These are phyloP conservation scores for Hypselothyrea guttata DNA, from an alignment of 2,888 invertebrate genomes.

Conservation along the genomic window DNA sequence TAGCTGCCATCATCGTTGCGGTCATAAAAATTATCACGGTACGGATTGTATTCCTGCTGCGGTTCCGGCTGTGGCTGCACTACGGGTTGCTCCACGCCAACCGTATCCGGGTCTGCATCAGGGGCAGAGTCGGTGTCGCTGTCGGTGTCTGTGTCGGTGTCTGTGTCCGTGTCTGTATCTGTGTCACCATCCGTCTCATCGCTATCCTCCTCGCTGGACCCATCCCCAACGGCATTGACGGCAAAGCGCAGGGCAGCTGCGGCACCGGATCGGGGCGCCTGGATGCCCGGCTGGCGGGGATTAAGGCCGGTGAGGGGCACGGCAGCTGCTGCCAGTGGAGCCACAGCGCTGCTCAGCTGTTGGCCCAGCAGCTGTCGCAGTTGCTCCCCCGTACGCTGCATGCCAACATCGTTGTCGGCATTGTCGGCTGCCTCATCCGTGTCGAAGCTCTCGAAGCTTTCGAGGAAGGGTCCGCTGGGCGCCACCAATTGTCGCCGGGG, in stretches of 20 bases:
- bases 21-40: slow-evolving; percentile 66
- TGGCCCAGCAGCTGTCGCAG: slow-evolving; percentile 46
- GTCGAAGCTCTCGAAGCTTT: slow-evolving; percentile 62
- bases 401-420: slow-evolving; percentile 1
- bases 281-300: slow-evolving; percentile 47
- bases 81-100: slow-evolving; percentile 7
- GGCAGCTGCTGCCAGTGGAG: slow-evolving; percentile 36
- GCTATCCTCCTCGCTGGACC: slow-evolving; percentile 44
- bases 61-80: background rate
- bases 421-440: slow-evolving; percentile 5
- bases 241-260: slow-evolving; percentile 41
- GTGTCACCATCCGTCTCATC: slow-evolving; percentile 22
- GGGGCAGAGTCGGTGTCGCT: background rate
- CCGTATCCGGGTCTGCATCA: slow-evolving; percentile 5
- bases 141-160: slow-evolving; percentile 2
- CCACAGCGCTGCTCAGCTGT: slow-evolving; percentile 51
- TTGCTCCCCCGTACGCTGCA: slow-evolving; percentile 30
- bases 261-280: slow-evolving; percentile 42
- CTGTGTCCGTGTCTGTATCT: slow-evolving; percentile 1
- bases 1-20: slow-evolving; percentile 65
- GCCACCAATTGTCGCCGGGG: slow-evolving; percentile 39
- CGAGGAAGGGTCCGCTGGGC: slow-evolving; percentile 44
- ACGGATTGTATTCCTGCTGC: slow-evolving; percentile 54
- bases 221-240: slow-evolving; percentile 16
- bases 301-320: slow-evolving; percentile 32